Base-by-base conservation (phyloP, 64 coral and sea anemone species). In the Dendronephthya gigantea region DNA sequence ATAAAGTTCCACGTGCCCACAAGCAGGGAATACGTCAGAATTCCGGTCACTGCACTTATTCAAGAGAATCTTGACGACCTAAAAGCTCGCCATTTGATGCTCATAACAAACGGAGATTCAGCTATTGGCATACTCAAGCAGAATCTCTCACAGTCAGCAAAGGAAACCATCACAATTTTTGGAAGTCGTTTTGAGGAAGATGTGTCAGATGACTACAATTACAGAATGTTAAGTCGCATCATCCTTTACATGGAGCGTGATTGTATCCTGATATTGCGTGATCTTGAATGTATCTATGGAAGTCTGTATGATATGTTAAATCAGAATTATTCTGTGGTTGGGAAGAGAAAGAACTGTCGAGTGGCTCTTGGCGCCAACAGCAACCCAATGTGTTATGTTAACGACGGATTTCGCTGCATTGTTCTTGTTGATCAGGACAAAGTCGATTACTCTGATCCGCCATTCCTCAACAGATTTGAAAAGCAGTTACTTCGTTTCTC, bases 31-130 rank as follows among this genome's bases (percentile, higher is more conserved):
- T 9, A 79, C 36, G 37, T 33, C 17, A 39, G 1, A 19, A 36
- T 79, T 33, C 72, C 72, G 36, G 72, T 79, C 36, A 33, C 32
- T 16, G 22, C 31, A 1, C 72, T 79, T 33, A 35, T 79, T 79
- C 32, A 33, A 39, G 37, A 79, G 72, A 79, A 79, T 35, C 36
- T 79, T 17, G 72, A 29, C 13, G 72, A 79, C 36, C 17, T 39
- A 39, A 79, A 79, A 79, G 72, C 72, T 37, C 72, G 72, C 16
- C 72, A 79, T 79, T 79, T 79, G 72, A 79, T 79, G 72, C 72
- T 79, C 1, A 79, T 79, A 79, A 79, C 72, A 79, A 79, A 39
- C 36, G 72, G 72, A 12, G 72, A 79, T 35, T 79, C 72, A 15
- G 72, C 72, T 8, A 39, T 79, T 33, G 72, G 37, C 32, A 79